These are phyloP conservation scores for Emydoidea blandingii DNA, from an alignment of 2,797 vertebrate species.

Conservation along the genomic window DNA sequence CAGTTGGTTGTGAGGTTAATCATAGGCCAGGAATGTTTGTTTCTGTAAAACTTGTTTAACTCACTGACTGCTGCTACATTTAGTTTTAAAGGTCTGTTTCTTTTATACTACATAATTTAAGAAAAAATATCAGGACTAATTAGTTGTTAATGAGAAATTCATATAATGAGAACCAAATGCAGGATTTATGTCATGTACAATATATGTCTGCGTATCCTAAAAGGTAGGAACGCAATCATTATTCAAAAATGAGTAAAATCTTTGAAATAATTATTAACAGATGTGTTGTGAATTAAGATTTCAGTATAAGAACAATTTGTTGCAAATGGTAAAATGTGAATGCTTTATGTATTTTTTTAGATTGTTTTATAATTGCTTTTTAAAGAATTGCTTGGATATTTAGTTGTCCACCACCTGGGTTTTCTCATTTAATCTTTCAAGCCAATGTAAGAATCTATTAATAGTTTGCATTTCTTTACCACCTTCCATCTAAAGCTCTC, in stretches of 20 bases:
- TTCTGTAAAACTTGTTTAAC: conserved; percentile 82
- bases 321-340: conserved; percentile 9
- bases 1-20: conserved; percentile 85
- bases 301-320: conserved; percentile 28
- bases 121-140: conserved; percentile 81
- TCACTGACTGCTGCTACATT: conserved; percentile 74
- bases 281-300: conserved; percentile 72
- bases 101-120: conserved; percentile 81
- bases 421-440: conserved; percentile 13
- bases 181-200: conserved; percentile 84
- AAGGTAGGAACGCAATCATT: conserved; percentile 68
- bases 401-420: background rate
- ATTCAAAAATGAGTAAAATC: conserved; percentile 78
- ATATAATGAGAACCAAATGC: conserved; percentile 88
- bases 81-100: conserved; percentile 81
- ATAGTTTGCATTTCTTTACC: background rate
- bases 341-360: conserved; percentile 17
- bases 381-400: background rate
- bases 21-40: conserved; percentile 81
- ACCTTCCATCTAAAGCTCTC: background rate
- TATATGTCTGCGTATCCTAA: conserved; percentile 62
- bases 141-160: conserved; percentile 90
- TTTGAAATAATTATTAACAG: conserved; percentile 86
- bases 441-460: background rate
- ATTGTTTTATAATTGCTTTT: conserved; percentile 8